These are phyloP conservation scores for Magallana ariakensis DNA, from an alignment of 1,140 invertebrate genomes.

Conservation along the genomic window DNA sequence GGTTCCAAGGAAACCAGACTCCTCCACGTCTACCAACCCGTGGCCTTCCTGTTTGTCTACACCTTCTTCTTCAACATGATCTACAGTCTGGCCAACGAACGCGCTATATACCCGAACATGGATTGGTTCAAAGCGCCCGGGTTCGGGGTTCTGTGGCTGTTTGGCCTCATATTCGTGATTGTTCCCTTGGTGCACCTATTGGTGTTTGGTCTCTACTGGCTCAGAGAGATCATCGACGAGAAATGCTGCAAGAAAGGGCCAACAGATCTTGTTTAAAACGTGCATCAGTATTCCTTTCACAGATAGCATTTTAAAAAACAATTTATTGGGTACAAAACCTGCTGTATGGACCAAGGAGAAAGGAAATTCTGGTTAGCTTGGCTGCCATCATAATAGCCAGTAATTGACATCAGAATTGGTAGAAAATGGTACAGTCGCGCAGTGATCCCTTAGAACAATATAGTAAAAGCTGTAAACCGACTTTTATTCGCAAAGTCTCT, in stretches of 20 bases:
- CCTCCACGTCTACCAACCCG: constrained; percentile 43
- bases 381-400: no score
- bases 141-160: not conserved
- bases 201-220: not conserved
- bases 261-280: not conserved
- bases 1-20: constrained; percentile 38
- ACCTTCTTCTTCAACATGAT: constrained; percentile 34
- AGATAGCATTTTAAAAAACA: no score
- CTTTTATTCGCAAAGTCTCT: no score
- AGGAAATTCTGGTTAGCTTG: no score
- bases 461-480: no score
- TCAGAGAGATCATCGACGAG: not conserved
- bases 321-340: no score
- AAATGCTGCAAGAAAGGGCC: not conserved
- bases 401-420: no score
- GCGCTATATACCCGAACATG: constrained; percentile 34
- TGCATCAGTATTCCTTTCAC: not conserved
- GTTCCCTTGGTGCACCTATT: not conserved
- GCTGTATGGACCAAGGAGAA: no score
- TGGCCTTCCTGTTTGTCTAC: constrained; percentile 24
- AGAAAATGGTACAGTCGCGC: no score
- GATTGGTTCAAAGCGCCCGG: constrained; percentile 35
- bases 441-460: no score
- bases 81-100: constrained; percentile 22
- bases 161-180: not conserved